Evolutionary conservation across 2,888 invertebrate genomes (phyloP), one percentile per base, ranked within the genome.

Genomic region (Drosophila putrida): DNA sequence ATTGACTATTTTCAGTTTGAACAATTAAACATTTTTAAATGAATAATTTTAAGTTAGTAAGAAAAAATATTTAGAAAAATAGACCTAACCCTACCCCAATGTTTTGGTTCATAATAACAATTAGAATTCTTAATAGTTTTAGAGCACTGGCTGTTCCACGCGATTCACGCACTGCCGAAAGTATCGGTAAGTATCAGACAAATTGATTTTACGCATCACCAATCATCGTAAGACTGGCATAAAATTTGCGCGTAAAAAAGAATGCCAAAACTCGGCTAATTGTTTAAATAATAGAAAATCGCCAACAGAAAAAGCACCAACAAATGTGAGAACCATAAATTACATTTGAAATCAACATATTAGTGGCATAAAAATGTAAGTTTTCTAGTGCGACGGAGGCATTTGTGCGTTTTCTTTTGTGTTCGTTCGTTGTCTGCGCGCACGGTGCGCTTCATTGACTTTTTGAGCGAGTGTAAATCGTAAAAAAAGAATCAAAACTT

Each of bases 391-490:
- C 44, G 15, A 28, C 41, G 11, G 59, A 39, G 41, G 36, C 41
- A 58, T 70, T 81, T 71, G 71, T 69, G 72, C 57, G 64, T 81
- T 86, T 83, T 79, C 79, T 81, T 86, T 84, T 84, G 87, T 82
- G 57, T 62, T 71, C 78, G 71, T 75, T 74, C 70, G 75, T 74
- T 59, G 82, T 79, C 83, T 83, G 83, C 69, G 70, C 77, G 66
- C 63, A 77, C 78, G 62, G 80, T 83, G 79, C 86, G 83, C 83
- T 78, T 83, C 79, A 86, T 83, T 83, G 86, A 86, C 87, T 84
- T 86, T 83, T 85, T 79, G 65, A 70, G 61, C 75, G 61, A 84
- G 63, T 72, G 63, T 41, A 64, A 69, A 59, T 50, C 49, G 25
- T 57, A 70, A 55, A 64, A 58, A 41, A 50, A 47, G 15, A 58